Evolutionary conservation across 1,140 invertebrate species (phyloP), one percentile per base, ranked within the genome.

Genomic region (Drosophila quadrilineata): DNA sequence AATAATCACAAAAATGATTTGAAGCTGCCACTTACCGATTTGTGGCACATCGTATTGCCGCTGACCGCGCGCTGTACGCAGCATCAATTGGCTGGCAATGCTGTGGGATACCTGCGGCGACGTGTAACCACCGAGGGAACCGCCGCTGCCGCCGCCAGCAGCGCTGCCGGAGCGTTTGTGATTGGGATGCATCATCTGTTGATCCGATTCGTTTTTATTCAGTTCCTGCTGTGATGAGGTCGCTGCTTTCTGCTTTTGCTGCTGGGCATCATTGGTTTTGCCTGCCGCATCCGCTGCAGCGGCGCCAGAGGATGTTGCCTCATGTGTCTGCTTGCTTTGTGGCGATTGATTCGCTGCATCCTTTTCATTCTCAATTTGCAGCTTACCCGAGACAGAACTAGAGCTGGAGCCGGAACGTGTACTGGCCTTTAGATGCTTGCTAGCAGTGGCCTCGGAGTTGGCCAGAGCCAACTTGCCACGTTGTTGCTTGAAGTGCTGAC

Each of bases 31-130:
- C 93, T 93, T 84, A 94, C 93, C 93, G 65, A 94, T 94, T 89
- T 94, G 93, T 65, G 93, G 93, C 53, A 94, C 93, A 87, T 94
- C 93, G 85, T 94, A 94, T 70, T 93, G 92, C 69, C 93, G 87
- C 85, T 92, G 92, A 45, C 92, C 92, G 71, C 93, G 91, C 49
- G 92, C 90, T 14, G 92, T 92, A 65, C 93, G 92, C 59, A 93
- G 86, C 92, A 94, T 93, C 53, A 94, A 87, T 73, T 93, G 93
- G 63, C 90, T 92, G 26, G 91, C 91, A 50, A 92, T 88, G 49
- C 89, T 91, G 43, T 85, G 79, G 45, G 80, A 66, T 9, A 87
- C 67, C 28, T 79, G 53, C 17, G 73, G 79, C 41, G 71, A 38
- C 50, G 62, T 43, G 28, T 65, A 85, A 35, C 79, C 71, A 31